Percentiles rank a stretch among this genome's conserved stretches.
Conservation (phyloP, 2,113 vertebrate genomes). For the Triplophysa rosa region DNA sequence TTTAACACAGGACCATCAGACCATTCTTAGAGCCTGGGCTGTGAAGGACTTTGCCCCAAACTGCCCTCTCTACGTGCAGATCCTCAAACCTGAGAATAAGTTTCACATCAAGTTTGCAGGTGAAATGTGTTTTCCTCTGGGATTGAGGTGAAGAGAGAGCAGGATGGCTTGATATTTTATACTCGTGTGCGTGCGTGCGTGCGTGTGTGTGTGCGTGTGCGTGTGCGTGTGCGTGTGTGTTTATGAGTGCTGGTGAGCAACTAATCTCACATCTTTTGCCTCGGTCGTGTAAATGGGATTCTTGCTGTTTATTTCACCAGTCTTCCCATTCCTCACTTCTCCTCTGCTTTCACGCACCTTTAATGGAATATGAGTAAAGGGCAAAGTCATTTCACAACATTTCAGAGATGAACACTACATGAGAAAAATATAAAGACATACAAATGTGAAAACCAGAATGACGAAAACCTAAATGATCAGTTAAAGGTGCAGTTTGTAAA, state of each 20-base stretch:
- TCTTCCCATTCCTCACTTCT: slow-evolving; percentile 25
- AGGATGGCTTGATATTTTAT: neutral
- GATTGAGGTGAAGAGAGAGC: slow-evolving; percentile 34
- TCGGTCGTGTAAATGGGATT: neutral
- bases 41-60: slow-evolving; percentile 84
- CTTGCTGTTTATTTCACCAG: slow-evolving; percentile 4
- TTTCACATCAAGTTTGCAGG: slow-evolving; percentile 88
- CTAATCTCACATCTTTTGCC: neutral
- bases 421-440: too few relatives aligned
- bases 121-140: slow-evolving; percentile 48
- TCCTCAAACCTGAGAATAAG: slow-evolving; percentile 82
- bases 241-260: neutral
- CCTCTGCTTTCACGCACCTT: slow-evolving; percentile 41
- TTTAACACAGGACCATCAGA: slow-evolving; percentile 80
- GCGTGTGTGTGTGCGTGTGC: too few relatives aligned
- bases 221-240: too few relatives aligned
- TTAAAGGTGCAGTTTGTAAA: too few relatives aligned
- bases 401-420: too few relatives aligned
- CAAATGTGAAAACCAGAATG: too few relatives aligned
- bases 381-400: neutral
- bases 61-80: slow-evolving; percentile 83
- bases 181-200: slow-evolving; percentile 10
- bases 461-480: too few relatives aligned
- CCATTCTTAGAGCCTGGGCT: slow-evolving; percentile 81
- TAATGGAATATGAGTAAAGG: neutral